Evolutionary conservation across 2,888 invertebrate genomes (phyloP).

Genomic region (Microctonus brassicae): DNA sequence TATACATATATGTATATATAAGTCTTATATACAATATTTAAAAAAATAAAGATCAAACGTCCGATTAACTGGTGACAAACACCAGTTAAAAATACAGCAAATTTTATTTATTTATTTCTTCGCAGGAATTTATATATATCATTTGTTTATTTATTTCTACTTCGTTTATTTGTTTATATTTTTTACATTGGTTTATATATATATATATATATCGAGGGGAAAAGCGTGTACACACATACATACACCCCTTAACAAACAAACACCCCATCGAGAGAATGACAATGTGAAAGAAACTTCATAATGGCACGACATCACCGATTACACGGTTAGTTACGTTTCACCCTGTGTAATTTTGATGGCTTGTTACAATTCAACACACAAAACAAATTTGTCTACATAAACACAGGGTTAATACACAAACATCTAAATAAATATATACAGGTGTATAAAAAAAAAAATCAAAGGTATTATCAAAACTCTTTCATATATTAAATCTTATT

Average conservation of each 20-base stretch:
- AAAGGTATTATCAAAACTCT: no score
- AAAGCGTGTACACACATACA: neutral
- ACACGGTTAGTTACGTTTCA: constrained; percentile 68
- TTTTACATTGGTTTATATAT: no score
- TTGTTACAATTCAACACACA: neutral
- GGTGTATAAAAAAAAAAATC: constrained; percentile 3
- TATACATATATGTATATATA: no score
- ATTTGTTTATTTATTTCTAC: neutral
- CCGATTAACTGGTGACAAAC: no score
- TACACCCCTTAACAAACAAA: neutral
- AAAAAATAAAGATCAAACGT: neutral
- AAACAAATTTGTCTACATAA: no score
- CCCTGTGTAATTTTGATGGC: constrained; percentile 57
- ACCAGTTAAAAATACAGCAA: no score
- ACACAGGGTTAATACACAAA: neutral
- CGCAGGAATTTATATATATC: neutral
- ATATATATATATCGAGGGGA: neutral
- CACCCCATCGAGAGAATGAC: neutral
- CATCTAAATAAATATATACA: neutral
- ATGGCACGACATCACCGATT: constrained; percentile 65
- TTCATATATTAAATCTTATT: no score
- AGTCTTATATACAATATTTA: no score
- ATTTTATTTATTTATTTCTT: neutral
- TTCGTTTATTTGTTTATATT: neutral
- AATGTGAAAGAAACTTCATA: constrained; percentile 48